A percentile compares a stretch with the other conserved stretches of the same genome.
Conservation (phyloP, 2,888 invertebrate genomes). For the Thymelicus acteon region DNA sequence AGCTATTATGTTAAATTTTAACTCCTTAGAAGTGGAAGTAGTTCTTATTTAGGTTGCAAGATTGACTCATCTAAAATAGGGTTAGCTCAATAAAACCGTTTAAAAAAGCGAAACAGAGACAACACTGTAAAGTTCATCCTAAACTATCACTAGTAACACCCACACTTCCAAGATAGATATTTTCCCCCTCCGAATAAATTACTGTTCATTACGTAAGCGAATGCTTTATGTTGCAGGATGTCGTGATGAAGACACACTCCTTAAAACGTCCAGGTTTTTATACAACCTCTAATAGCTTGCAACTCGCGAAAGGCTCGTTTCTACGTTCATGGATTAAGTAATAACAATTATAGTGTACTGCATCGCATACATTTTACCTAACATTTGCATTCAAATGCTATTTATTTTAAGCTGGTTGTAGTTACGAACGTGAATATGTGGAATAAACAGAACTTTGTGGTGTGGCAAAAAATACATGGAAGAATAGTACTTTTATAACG, state of each 20-base stretch:
- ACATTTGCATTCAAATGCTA: conserved; percentile 32
- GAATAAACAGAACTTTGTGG: conserved; percentile 16
- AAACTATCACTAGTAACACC: neutral
- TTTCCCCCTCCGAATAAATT: conserved; percentile 76
- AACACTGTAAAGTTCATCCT: conserved; percentile 5
- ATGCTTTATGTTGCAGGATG: conserved; percentile 78
- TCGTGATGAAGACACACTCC: conserved; percentile 71
- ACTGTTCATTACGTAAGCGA: conserved; percentile 73
- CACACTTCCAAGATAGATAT: conserved; percentile 61
- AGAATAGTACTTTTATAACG: neutral
- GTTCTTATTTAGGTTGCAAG: no score
- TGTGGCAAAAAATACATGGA: neutral
- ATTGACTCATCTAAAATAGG: no score
- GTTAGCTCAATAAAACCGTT: no score
- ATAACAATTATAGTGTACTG: conserved; percentile 37
- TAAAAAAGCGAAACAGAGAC: neutral
- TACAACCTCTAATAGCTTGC: conserved; percentile 35
- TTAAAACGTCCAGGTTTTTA: conserved; percentile 46
- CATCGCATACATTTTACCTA: conserved; percentile 25
- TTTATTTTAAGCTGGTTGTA: conserved; percentile 16
- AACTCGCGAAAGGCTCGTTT: conserved; percentile 39
- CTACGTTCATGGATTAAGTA: conserved; percentile 39
- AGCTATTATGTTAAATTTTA: no score
- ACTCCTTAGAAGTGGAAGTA: no score
- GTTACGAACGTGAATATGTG: conserved; percentile 11